A percentile compares a stretch with the other conserved stretches of the same genome.
phyloP scores from a whole-genome alignment of 1,140 invertebrate genomes.

The Holotrichia oblita region DNA sequence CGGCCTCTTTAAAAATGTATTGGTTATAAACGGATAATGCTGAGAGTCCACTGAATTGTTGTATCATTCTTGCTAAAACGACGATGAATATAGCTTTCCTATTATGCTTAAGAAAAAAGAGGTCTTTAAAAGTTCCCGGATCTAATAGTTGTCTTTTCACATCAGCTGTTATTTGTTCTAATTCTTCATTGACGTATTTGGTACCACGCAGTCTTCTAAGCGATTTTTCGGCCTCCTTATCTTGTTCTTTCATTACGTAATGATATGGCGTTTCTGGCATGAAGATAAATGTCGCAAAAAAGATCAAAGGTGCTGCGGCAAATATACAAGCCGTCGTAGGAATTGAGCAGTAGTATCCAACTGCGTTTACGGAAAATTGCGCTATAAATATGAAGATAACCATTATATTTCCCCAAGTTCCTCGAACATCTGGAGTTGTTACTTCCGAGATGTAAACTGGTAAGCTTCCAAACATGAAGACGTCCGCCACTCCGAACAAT shows the following conservation, averaged over 20 bases:
- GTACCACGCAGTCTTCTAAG: constrained; percentile 48
- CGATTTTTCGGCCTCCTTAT: constrained; percentile 39
- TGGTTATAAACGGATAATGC: constrained; percentile 39
- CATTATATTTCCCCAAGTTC: constrained; percentile 59
- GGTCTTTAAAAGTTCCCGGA: constrained; percentile 56
- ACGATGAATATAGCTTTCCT: constrained; percentile 47
- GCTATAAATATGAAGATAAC: constrained; percentile 64
- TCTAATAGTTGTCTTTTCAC: constrained; percentile 53
- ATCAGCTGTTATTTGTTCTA: constrained; percentile 50
- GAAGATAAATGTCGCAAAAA: constrained; percentile 62
- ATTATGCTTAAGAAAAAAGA: constrained; percentile 52
- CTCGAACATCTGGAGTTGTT: constrained; percentile 72
- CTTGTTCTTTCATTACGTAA: constrained; percentile 63
- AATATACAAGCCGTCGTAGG: constrained; percentile 68
- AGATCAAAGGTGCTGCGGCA: constrained; percentile 62
- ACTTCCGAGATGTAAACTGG: constrained; percentile 76
- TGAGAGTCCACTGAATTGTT: constrained; percentile 24
- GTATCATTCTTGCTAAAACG: not conserved
- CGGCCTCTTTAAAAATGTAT: constrained; percentile 39
- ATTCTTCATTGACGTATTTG: constrained; percentile 52
- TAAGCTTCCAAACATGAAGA: constrained; percentile 49
- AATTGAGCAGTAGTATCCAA: constrained; percentile 71
- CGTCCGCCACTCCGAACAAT: constrained; percentile 30
- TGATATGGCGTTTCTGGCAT: constrained; percentile 86
- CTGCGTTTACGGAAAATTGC: constrained; percentile 72